Evolutionary conservation across 2,113 vertebrate genomes (phyloP).

Genomic region (Candoia aspera): DNA sequence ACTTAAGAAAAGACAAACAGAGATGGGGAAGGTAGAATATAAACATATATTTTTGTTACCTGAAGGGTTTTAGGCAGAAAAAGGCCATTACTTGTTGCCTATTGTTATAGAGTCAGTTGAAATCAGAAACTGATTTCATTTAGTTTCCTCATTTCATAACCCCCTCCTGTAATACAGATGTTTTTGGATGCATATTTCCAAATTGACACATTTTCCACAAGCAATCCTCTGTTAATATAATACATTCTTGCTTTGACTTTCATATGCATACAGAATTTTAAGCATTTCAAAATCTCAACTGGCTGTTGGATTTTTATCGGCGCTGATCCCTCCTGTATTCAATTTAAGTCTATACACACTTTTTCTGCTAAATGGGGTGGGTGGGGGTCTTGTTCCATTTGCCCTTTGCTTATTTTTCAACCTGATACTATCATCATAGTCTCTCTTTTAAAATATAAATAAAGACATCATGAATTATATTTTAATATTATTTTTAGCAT

Average conservation of each 20-base stretch:
- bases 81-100: not conserved
- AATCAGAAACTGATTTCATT: not conserved
- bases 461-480: slow-evolving; percentile 24
- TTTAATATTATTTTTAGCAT: slow-evolving; percentile 49
- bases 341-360: slow-evolving; percentile 44
- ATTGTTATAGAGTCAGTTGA: not conserved
- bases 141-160: not conserved
- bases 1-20: not conserved
- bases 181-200: not conserved
- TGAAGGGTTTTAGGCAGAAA: not conserved
- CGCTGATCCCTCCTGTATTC: not conserved
- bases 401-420: slow-evolving; percentile 46
- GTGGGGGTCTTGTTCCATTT: slow-evolving; percentile 34
- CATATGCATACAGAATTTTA: not conserved
- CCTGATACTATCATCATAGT: slow-evolving; percentile 3
- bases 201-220: not conserved
- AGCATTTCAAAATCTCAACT: not conserved
- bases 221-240: not conserved
- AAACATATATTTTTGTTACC: not conserved
- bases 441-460: slow-evolving; percentile 44
- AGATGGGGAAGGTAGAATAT: not conserved
- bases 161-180: not conserved
- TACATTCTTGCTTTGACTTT: not conserved
- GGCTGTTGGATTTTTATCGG: not conserved
- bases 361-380: slow-evolving; percentile 18